Evolutionary conservation across 1,140 invertebrate genomes (phyloP).

Genomic region (Holotrichia oblita): DNA sequence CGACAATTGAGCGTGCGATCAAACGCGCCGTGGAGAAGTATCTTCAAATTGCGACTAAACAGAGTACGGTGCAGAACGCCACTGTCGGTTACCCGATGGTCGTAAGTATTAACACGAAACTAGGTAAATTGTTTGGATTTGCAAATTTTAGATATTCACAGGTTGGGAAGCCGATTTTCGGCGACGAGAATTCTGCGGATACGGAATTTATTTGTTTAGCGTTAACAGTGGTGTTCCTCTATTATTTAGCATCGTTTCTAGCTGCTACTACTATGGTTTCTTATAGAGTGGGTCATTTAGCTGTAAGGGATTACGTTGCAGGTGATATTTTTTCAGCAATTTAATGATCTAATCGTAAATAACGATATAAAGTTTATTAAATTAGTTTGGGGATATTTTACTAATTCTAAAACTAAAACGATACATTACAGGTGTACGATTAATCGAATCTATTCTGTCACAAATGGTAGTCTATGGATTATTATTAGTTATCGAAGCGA

Average conservation of each 20-base stretch:
- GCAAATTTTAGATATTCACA: slow-evolving; percentile 5
- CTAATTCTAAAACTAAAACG: no score
- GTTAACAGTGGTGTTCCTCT: slow-evolving; percentile 28
- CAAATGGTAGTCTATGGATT: slow-evolving; percentile 40
- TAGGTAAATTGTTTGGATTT: slow-evolving; percentile 5
- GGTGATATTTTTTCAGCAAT: slow-evolving; percentile 32
- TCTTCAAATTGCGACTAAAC: slow-evolving; percentile 20
- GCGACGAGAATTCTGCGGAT: neutral
- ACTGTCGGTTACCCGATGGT: slow-evolving; percentile 27
- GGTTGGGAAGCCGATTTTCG: slow-evolving; percentile 38
- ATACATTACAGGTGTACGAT: slow-evolving; percentile 32
- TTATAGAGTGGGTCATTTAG: neutral
- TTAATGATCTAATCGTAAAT: no score
- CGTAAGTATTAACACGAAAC: neutral
- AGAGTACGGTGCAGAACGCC: slow-evolving; percentile 10
- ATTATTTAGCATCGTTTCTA: slow-evolving; percentile 39
- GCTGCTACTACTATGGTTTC: slow-evolving; percentile 22
- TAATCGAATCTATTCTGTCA: slow-evolving; percentile 39
- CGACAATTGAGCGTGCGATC: slow-evolving; percentile 36
- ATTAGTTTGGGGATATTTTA: neutral
- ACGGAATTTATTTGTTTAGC: slow-evolving; percentile 39
- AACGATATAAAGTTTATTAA: neutral
- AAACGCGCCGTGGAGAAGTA: slow-evolving; percentile 34
- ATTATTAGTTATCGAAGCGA: slow-evolving; percentile 2
- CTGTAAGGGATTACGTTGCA: slow-evolving; percentile 41